Evolutionary conservation across 2,113 vertebrate species (phyloP), one percentile per base, ranked within the genome.

Genomic region (Cyanoramphus novaezelandiae): DNA sequence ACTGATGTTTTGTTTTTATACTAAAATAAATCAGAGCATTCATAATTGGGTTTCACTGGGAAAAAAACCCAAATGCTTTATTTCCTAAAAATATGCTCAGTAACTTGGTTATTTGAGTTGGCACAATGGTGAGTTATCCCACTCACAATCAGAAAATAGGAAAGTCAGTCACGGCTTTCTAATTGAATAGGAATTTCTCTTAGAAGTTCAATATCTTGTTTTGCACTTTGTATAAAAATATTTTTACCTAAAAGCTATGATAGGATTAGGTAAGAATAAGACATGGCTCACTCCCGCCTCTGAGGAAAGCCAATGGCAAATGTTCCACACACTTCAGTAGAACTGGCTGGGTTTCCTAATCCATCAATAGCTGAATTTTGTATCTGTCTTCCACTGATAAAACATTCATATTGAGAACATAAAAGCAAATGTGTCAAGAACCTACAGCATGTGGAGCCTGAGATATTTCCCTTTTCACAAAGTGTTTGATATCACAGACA

Each of bases 381-480:
- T 92, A 47, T 92, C 90, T 96, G 92, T 93, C 64, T 93, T 93
- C 21, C 23, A 72, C 77, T 79, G 92, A 96, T 95, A 94, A 97
- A 96, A 78, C 4, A 7, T 57, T 68, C 53, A 39, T n/a, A 65
- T 78, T 93, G 28, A 86, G 60, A 41, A 88, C 62, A 91, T 88
- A 88, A 95, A 96, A 95, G 72, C 57, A 93, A 94, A 71, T 41
- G 65, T 72, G 86, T 96, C 72, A 92, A 81, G 64, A 96, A 96
- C 57, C 41, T 82, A n/a, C 28, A 92, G 62, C 72, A 67, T 86
- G 57, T 78, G 64, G 33, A 94, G 50, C 29, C 31, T 69, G 64
- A 96, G 92, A 94, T 92, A 96, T 68, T 72, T 94, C 44, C 80
- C 13, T 71, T 84, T 88, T 88, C 64, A 93, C 19, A 76, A 84